Evolutionary conservation across 2,888 invertebrate genomes (phyloP).

Genomic region (Odontocolon sp.): DNA sequence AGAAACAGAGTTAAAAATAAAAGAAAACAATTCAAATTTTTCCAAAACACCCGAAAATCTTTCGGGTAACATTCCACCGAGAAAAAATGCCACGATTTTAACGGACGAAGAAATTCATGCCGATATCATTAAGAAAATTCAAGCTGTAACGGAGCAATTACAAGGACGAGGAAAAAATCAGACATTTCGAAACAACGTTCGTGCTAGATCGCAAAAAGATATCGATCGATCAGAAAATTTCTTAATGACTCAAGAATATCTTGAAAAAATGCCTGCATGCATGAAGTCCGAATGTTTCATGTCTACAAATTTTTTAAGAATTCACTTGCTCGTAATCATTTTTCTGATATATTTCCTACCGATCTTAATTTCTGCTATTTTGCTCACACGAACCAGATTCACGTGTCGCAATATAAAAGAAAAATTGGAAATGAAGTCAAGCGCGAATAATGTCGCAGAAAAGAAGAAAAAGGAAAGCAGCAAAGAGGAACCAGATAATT

Average conservation of each 20-base stretch:
- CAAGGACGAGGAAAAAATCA: constrained; percentile 10
- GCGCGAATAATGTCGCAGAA: neutral
- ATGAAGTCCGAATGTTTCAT: constrained; percentile 68
- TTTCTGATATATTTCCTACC: constrained; percentile 73
- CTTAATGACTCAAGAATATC: constrained; percentile 10
- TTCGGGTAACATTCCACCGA: no score
- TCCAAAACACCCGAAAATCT: neutral
- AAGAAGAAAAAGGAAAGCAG: neutral
- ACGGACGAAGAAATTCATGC: constrained; percentile 66
- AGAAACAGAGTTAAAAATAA: no score
- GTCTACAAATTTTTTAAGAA: constrained; percentile 70
- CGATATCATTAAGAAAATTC: constrained; percentile 71
- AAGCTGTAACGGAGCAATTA: constrained; percentile 50
- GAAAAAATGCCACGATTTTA: neutral
- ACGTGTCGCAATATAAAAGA: constrained; percentile 53
- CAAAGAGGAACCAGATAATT: neutral
- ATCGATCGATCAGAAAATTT: constrained; percentile 1
- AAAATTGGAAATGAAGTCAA: constrained; percentile 58
- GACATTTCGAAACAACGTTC: neutral
- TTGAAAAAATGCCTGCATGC: constrained; percentile 19
- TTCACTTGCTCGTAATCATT: constrained; percentile 71
- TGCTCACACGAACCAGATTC: constrained; percentile 59
- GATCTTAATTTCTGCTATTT: constrained; percentile 65
- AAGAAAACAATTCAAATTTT: no score
- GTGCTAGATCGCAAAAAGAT: constrained; percentile 20